Percentiles rank a stretch among this genome's conserved stretches.
Evolutionary conservation across 2,113 vertebrate species (phyloP).

Genomic region (Anoura caudifer): DNA sequence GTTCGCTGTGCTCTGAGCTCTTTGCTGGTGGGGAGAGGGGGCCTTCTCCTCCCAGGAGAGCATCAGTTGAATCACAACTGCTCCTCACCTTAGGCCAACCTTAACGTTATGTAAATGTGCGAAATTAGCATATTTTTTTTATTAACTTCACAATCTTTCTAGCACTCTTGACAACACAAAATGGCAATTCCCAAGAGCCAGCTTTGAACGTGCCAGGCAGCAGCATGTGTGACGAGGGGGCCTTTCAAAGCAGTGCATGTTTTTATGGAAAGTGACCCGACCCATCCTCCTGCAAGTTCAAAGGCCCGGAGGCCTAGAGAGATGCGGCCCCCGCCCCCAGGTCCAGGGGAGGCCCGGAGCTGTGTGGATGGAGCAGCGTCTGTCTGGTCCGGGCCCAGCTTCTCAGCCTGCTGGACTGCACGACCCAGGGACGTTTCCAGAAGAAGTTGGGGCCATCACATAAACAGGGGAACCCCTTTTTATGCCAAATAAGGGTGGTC

Average conservation of each 20-base stretch:
- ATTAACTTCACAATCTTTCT: not conserved
- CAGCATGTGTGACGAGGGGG: not conserved
- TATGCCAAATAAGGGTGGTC: not conserved
- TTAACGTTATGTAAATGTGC: conserved; percentile 36
- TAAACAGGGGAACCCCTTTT: not conserved
- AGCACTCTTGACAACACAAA: not conserved
- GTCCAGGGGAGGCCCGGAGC: not conserved
- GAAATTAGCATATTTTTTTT: conserved; percentile 17
- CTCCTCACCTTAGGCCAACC: not conserved
- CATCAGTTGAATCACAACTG: not conserved
- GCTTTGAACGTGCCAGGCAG: not conserved
- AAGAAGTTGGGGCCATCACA: not conserved
- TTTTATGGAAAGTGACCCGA: conserved; percentile 24
- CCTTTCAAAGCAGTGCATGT: conserved; percentile 43
- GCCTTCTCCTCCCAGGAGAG: no score
- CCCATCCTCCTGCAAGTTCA: not conserved
- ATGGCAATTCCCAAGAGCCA: not conserved
- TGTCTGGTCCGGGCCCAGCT: no score
- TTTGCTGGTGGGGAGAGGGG: no score
- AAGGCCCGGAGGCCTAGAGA: not conserved
- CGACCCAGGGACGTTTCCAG: no score
- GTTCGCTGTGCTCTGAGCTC: not conserved
- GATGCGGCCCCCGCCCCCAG: no score
- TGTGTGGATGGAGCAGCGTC: no score
- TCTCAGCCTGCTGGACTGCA: no score